Conservation (phyloP, 2,888 invertebrate genomes). For the Ellobium chinense region DNA sequence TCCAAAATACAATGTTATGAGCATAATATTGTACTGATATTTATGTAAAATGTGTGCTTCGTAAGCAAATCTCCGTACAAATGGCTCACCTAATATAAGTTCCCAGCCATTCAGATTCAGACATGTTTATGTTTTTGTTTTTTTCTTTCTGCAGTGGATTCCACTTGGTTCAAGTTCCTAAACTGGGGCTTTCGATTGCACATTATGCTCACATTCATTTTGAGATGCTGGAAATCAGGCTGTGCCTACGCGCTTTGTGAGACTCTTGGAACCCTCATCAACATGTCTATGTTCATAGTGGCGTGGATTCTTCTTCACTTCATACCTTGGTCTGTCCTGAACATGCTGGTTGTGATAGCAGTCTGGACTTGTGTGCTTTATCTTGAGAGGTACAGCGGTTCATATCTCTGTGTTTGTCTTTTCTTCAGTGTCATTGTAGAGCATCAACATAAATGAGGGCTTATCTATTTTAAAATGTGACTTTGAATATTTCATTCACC, state of each 20-base stretch:
- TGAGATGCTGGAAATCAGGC: background rate
- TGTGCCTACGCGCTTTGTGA: background rate
- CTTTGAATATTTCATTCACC: no score
- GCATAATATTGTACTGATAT: no score
- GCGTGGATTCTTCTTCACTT: background rate
- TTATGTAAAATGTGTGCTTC: no score
- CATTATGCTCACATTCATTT: background rate
- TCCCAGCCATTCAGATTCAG: no score
- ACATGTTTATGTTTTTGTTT: background rate
- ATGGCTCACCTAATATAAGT: no score
- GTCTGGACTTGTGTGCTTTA: slow-evolving; percentile 19
- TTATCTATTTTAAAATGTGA: no score
- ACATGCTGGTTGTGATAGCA: background rate
- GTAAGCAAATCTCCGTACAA: no score
- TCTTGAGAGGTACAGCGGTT: slow-evolving; percentile 27
- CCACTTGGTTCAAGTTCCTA: slow-evolving; percentile 1
- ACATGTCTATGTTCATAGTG: slow-evolving; percentile 3
- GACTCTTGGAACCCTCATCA: background rate
- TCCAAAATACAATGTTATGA: no score
- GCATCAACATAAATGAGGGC: no score
- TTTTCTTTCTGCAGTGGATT: slow-evolving; percentile 13
- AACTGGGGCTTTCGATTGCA: slow-evolving; percentile 3
- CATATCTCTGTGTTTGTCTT: no score
- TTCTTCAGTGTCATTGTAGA: no score
- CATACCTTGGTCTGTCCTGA: background rate